phyloP scores from a whole-genome alignment of 2,797 vertebrate genomes.

The Odontamblyopus lacepedii region DNA sequence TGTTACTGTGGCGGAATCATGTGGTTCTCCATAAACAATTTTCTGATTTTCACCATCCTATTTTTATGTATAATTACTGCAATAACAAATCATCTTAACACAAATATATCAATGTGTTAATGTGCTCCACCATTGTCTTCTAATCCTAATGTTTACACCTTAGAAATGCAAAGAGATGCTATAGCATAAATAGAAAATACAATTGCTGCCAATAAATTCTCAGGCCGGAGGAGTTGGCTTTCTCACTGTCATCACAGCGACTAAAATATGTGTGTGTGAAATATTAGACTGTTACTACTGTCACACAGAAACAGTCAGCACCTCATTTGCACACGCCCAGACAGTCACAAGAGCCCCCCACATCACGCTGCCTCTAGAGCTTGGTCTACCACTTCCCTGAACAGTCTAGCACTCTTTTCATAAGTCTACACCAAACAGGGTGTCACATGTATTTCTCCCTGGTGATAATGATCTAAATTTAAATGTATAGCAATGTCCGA shows the following conservation, averaged over 20 bases:
- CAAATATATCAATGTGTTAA: background rate
- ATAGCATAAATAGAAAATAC: conserved; percentile 55
- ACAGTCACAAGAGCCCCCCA: conserved; percentile 8
- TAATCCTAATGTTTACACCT: conserved; percentile 18
- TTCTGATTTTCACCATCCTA: background rate
- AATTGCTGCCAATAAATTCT: conserved; percentile 53
- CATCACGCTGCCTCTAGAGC: conserved; percentile 26
- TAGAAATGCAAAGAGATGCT: conserved; percentile 8
- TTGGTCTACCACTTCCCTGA: conserved; percentile 21
- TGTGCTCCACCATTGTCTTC: background rate
- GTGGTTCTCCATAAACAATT: conserved; percentile 8
- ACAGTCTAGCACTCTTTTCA: conserved; percentile 13
- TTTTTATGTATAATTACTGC: conserved; percentile 3
- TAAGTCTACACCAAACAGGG: background rate
- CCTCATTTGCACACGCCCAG: conserved; percentile 10
- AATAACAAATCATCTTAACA: background rate
- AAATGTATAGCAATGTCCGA: background rate
- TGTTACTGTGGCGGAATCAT: conserved; percentile 4
- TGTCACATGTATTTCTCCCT: conserved; percentile 12
- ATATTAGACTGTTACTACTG: conserved; percentile 50
- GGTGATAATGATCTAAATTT: background rate
- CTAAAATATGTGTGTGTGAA: conserved; percentile 54
- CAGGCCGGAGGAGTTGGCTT: conserved; percentile 51
- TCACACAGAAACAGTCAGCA: conserved; percentile 11
- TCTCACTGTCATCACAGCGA: conserved; percentile 61